Conservation (phyloP, 1,140 invertebrate genomes). For the Aphaenogaster rudis region DNA sequence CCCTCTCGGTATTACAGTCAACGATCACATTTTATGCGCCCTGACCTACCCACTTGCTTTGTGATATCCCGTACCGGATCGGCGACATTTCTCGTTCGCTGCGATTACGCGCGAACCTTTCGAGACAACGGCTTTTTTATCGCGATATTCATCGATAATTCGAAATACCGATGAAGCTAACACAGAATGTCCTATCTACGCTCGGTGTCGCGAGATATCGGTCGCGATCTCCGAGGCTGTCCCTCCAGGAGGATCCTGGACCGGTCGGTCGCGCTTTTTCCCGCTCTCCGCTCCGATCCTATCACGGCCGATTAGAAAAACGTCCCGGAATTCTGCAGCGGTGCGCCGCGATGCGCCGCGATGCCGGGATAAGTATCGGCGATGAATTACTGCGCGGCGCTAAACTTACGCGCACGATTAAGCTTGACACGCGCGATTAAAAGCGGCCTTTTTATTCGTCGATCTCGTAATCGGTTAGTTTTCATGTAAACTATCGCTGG, state of each 20-base stretch:
- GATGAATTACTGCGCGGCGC: constrained; percentile 47
- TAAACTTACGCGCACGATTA: constrained; percentile 60
- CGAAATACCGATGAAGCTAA: neutral
- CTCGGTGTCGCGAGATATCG: neutral
- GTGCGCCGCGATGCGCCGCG: constrained; percentile 61
- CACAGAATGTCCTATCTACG: neutral
- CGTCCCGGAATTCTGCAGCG: constrained; percentile 66
- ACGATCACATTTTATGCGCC: constrained; percentile 58
- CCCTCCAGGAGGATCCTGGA: constrained; percentile 1
- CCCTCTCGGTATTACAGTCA: constrained; percentile 41
- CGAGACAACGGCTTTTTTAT: neutral
- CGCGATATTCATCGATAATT: neutral
- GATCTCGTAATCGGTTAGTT: constrained; percentile 26
- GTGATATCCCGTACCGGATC: constrained; percentile 37
- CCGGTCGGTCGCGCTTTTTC: constrained; percentile 3
- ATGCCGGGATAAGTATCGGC: constrained; percentile 68
- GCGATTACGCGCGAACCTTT: constrained; percentile 4
- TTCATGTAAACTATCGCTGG: constrained; percentile 26
- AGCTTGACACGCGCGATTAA: constrained; percentile 50
- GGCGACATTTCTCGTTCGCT: constrained; percentile 21
- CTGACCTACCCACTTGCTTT: constrained; percentile 34
- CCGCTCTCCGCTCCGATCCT: constrained; percentile 34
- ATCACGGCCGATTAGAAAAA: constrained; percentile 65
- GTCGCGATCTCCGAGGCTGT: constrained; percentile 5
- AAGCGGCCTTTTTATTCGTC: constrained; percentile 30